These are phyloP conservation scores for Semnornis frantzii DNA, from an alignment of 2,113 vertebrate species.

Conservation along the genomic window DNA sequence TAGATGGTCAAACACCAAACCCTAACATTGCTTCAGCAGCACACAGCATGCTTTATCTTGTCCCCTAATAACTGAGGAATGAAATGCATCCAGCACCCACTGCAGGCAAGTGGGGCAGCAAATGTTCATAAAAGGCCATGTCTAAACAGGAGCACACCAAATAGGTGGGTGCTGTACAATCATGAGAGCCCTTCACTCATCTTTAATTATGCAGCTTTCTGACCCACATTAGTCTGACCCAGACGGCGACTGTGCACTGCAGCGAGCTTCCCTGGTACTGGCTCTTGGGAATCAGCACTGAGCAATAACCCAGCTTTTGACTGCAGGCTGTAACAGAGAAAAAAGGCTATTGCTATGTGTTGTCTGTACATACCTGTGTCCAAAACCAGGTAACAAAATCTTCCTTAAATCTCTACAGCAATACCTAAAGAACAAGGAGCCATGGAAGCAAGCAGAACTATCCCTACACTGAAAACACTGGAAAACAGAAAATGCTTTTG, in stretches of 20 bases:
- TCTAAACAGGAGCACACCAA: rapidly evolving
- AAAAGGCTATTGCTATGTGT: neutral
- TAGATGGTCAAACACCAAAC: neutral
- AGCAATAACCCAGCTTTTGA: neutral
- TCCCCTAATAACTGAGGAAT: neutral
- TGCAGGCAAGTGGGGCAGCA: neutral
- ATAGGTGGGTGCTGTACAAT: rapidly evolving
- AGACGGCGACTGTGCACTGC: rapidly evolving
- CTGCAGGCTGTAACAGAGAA: neutral
- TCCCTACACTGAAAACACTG: neutral
- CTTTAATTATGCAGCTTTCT: neutral
- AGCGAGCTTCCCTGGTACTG: neutral
- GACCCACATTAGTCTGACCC: neutral
- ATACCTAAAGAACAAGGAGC: neutral
- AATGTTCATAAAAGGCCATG: neutral
- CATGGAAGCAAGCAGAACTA: neutral
- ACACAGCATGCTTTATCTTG: rapidly evolving
- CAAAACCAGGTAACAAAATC: neutral
- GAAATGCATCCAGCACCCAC: neutral
- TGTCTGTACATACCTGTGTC: too few species aligned
- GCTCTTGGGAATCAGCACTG: neutral
- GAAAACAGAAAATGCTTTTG: neutral
- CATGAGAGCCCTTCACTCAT: rapidly evolving
- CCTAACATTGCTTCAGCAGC: neutral
- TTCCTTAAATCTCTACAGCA: neutral